Conservation (phyloP, 37 sponge, comb jelly and placozoan genomes). For the Ephydatia muelleri region DNA sequence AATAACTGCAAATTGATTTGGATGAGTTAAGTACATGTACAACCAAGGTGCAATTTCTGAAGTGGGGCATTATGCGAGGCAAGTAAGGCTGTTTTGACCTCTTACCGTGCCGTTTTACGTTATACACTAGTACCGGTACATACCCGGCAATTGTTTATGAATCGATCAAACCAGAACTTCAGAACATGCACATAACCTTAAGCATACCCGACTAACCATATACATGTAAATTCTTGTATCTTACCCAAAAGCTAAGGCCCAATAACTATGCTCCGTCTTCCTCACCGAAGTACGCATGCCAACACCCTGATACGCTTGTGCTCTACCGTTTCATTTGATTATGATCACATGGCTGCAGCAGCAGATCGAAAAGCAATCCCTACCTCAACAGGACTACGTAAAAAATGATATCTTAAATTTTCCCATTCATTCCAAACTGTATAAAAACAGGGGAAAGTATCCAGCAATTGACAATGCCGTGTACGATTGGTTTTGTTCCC, state of each 20-base stretch:
- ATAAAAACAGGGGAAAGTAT: background rate
- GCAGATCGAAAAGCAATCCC: background rate
- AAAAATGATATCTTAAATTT: background rate
- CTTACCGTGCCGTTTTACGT: background rate
- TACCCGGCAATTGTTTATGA: no score
- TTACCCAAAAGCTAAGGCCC: background rate
- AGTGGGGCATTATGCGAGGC: no score
- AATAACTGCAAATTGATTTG: no score
- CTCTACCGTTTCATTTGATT: background rate
- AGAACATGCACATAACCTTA: no score
- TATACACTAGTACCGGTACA: no score
- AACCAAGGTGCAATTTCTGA: no score
- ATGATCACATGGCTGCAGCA: background rate
- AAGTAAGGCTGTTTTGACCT: no score
- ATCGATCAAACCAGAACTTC: no score
- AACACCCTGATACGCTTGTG: background rate
- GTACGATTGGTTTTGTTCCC: no score
- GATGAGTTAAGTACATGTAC: no score
- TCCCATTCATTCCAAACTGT: background rate
- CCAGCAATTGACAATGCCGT: background rate
- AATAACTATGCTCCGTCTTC: background rate
- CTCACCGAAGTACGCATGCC: background rate
- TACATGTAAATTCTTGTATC: background rate
- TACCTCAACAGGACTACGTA: background rate
- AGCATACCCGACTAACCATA: background rate